Conservation (phyloP, 2,797 vertebrate species). For the Hydrolagus colliei region DNA sequence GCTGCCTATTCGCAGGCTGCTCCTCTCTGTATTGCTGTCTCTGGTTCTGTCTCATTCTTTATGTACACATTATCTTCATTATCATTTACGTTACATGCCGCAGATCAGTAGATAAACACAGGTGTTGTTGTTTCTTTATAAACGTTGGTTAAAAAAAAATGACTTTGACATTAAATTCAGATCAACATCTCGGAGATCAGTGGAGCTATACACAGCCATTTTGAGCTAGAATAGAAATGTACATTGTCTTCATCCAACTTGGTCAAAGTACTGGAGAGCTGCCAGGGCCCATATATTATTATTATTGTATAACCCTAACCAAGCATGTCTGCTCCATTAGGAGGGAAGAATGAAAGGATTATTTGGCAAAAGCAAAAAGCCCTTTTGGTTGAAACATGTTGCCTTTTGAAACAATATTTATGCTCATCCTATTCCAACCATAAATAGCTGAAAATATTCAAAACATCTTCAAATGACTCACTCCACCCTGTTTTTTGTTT, state of each 20-base stretch:
- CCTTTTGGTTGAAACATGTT: too few relatives aligned
- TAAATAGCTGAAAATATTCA: neutral
- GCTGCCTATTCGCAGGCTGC: neutral
- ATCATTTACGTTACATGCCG: neutral
- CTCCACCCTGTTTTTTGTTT: neutral
- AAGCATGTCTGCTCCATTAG: too few relatives aligned
- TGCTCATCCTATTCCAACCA: neutral
- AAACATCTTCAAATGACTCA: neutral
- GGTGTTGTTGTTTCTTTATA: neutral
- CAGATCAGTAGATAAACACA: neutral
- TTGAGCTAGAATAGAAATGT: neutral
- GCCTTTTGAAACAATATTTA: neutral
- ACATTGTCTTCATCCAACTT: too few relatives aligned
- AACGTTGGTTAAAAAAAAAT: neutral
- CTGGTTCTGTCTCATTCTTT: neutral
- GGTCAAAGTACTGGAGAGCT: too few relatives aligned
- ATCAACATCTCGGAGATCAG: neutral
- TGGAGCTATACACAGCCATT: neutral
- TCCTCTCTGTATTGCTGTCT: neutral
- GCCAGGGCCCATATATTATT: too few relatives aligned
- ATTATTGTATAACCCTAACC: too few relatives aligned
- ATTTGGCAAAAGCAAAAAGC: too few relatives aligned
- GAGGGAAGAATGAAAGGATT: too few relatives aligned
- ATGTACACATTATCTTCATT: neutral
- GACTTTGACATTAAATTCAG: neutral